A percentile compares a stretch with the other conserved stretches of the same genome.
Evolutionary conservation across 2,888 invertebrate genomes (phyloP).

Genomic region (Eristalinus aeneus): DNA sequence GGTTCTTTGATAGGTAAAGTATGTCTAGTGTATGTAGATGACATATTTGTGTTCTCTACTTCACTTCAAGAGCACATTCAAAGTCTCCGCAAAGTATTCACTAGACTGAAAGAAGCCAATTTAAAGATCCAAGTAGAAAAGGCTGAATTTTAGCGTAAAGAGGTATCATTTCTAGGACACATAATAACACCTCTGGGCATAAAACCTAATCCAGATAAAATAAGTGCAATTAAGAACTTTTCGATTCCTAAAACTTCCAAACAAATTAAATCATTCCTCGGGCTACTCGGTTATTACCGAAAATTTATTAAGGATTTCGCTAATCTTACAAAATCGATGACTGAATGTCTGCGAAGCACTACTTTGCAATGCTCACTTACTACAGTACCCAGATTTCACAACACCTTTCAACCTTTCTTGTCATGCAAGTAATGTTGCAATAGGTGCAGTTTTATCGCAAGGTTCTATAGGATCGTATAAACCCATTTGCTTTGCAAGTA

Average conservation of each 20-base stretch:
- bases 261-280: too few species aligned
- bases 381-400: slow-evolving; percentile 51
- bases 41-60: too few species aligned
- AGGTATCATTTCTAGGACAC: background rate
- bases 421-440: slow-evolving; percentile 61
- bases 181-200: background rate
- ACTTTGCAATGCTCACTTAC: slow-evolving; percentile 41
- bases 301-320: slow-evolving; percentile 16
- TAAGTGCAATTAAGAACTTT: background rate
- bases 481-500: slow-evolving; percentile 44
- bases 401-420: slow-evolving; percentile 53
- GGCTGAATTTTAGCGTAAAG: background rate
- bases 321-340: background rate
- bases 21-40: too few species aligned
- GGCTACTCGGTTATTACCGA: background rate
- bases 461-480: slow-evolving; percentile 21
- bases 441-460: slow-evolving; percentile 62
- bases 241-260: too few species aligned
- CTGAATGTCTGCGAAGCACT: background rate
- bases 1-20: too few species aligned
- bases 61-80: background rate
- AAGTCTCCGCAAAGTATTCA: background rate
- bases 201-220: background rate
- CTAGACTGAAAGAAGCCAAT: background rate
- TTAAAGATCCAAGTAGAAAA: background rate